Percentiles rank a stretch among this genome's conserved stretches.
These are phyloP conservation scores for Erethizon dorsatum DNA, from an alignment of 2,797 vertebrate genomes.

Conservation along the genomic window DNA sequence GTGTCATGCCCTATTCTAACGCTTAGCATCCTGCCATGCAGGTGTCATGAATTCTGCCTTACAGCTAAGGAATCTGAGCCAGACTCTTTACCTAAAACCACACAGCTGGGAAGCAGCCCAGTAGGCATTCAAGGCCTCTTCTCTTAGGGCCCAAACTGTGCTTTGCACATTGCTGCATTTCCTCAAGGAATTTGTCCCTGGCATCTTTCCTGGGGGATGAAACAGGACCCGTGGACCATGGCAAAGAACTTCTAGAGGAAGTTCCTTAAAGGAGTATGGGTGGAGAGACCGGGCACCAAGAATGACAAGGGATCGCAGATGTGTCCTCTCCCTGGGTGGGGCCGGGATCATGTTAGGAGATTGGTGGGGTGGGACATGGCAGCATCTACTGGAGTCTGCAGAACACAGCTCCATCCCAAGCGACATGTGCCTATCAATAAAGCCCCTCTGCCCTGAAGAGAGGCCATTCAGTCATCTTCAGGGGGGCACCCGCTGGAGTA, in stretches of 20 bases:
- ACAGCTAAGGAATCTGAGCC: not conserved
- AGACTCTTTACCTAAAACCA: not conserved
- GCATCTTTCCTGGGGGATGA: not conserved
- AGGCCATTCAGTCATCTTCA: too few species aligned
- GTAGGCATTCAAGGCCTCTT: not conserved
- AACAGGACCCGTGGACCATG: fast-evolving
- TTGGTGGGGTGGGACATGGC: too few species aligned
- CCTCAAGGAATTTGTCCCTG: fast-evolving
- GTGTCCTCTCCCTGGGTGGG: fast-evolving
- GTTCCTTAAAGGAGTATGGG: not conserved
- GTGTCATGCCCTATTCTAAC: fast-evolving
- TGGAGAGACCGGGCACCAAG: not conserved
- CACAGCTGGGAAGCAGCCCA: not conserved
- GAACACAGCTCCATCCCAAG: not conserved
- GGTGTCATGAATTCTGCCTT: not conserved
- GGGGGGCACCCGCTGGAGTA: not conserved
- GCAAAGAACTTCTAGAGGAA: not conserved
- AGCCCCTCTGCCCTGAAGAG: not conserved
- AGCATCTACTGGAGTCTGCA: not conserved
- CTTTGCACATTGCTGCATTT: fast-evolving
- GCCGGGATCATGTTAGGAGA: fast-evolving
- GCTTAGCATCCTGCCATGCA: not conserved
- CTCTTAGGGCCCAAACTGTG: not conserved
- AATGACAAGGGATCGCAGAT: not conserved
- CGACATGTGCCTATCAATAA: not conserved